Percentiles rank a stretch among this genome's conserved stretches.
These are phyloP conservation scores for Upupa epops DNA, from an alignment of 2,113 vertebrate genomes.

Conservation along the genomic window DNA sequence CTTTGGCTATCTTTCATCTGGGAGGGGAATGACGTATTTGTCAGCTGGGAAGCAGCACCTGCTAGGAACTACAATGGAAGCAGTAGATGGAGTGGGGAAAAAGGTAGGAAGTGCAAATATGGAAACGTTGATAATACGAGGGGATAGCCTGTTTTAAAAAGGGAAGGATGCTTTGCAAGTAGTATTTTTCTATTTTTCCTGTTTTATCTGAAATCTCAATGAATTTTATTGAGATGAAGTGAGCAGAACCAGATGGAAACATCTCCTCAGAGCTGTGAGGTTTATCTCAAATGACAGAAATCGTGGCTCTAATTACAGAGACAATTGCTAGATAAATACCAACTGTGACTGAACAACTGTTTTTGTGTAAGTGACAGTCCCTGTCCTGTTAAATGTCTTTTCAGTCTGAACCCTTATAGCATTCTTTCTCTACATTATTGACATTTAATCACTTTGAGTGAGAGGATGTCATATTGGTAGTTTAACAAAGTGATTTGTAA, in stretches of 20 bases:
- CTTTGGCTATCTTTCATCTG: background rate
- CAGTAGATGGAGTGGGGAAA: background rate
- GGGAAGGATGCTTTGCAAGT: background rate
- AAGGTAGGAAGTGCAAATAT: background rate
- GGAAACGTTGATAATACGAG: background rate
- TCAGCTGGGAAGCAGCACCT: background rate
- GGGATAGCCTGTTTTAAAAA: background rate
- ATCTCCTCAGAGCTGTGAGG: background rate
- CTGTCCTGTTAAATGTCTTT: background rate
- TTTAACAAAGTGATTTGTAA: background rate
- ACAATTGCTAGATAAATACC: background rate
- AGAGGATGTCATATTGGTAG: background rate
- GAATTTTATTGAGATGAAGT: background rate
- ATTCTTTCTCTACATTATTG: background rate
- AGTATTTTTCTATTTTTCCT: background rate
- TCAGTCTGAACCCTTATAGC: background rate
- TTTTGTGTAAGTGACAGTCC: background rate
- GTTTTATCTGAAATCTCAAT: background rate
- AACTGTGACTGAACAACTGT: background rate
- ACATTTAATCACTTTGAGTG: background rate
- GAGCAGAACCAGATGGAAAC: background rate
- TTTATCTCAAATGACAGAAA: background rate
- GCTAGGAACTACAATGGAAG: background rate
- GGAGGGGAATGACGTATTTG: background rate
- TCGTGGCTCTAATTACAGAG: background rate